Evolutionary conservation across 64 coral and sea anemone genomes (phyloP).

Genomic region (Catalaphyllia jardinei): DNA sequence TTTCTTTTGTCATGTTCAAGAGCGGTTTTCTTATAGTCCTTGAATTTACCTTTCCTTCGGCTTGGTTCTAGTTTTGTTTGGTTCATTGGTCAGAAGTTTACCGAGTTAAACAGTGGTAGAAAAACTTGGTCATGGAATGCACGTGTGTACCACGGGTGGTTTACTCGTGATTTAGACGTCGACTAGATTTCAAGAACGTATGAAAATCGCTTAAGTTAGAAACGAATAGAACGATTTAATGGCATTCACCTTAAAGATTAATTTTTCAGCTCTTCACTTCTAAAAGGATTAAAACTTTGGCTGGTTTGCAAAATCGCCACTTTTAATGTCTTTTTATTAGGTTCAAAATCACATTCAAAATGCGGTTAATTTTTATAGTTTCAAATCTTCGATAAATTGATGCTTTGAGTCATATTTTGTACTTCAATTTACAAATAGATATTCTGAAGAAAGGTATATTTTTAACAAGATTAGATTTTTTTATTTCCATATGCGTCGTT

Average conservation of each 20-base stretch:
- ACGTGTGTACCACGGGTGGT: not conserved
- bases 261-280: not conserved
- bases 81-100: no score
- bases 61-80: no score
- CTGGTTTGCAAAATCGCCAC: not conserved
- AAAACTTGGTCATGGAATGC: no score
- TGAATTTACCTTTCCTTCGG: no score
- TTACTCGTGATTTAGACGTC: not conserved
- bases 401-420: not conserved
- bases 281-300: not conserved
- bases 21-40: no score
- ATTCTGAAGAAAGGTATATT: no score
- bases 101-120: no score
- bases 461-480: no score
- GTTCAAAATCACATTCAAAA: not conserved
- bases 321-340: not conserved
- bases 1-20: no score
- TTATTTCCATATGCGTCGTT: no score
- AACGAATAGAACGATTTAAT: not conserved
- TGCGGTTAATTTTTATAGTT: not conserved
- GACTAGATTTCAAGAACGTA: not conserved
- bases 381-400: not conserved
- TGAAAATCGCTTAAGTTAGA: not conserved
- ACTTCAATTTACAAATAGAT: not conserved
- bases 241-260: not conserved